Evolutionary conservation across 2,888 invertebrate species (phyloP).

Genomic region (Noctuana brunneofusca): DNA sequence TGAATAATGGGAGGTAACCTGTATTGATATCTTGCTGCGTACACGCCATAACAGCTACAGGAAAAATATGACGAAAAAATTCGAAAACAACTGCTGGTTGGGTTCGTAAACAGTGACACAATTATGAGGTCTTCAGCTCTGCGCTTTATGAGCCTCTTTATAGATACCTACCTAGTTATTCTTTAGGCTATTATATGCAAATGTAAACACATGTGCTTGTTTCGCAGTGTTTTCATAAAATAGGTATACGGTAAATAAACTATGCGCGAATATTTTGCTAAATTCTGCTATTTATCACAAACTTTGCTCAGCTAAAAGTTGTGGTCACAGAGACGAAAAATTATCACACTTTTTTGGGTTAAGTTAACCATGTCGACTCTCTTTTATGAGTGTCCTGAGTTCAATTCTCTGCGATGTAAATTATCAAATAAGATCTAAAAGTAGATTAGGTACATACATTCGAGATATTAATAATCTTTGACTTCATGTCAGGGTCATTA

Average conservation of each 20-base stretch:
- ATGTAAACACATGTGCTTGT: not conserved
- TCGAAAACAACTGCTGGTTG: conserved; percentile 2
- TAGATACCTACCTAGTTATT: not conserved
- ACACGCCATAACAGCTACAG: conserved; percentile 22
- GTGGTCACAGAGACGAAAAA: no score
- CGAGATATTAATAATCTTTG: no score
- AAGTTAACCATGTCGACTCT: no score
- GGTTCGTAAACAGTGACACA: conserved; percentile 15
- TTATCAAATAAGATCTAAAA: not conserved
- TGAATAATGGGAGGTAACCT: conserved; percentile 11
- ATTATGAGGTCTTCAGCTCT: not conserved
- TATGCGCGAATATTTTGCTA: no score
- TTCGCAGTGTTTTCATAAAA: no score
- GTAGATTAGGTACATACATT: no score
- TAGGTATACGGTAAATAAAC: no score
- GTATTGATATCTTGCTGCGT: conserved; percentile 23
- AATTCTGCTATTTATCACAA: no score
- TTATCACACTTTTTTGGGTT: no score
- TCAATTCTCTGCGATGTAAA: not conserved
- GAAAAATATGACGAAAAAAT: conserved; percentile 21
- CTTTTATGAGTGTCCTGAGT: not conserved
- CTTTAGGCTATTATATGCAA: not conserved
- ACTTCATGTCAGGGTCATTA: no score
- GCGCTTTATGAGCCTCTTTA: conserved; percentile 6
- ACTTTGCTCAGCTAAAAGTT: no score